Evolutionary conservation across 2,113 vertebrate species (phyloP).

Genomic region (Grantiella picta): DNA sequence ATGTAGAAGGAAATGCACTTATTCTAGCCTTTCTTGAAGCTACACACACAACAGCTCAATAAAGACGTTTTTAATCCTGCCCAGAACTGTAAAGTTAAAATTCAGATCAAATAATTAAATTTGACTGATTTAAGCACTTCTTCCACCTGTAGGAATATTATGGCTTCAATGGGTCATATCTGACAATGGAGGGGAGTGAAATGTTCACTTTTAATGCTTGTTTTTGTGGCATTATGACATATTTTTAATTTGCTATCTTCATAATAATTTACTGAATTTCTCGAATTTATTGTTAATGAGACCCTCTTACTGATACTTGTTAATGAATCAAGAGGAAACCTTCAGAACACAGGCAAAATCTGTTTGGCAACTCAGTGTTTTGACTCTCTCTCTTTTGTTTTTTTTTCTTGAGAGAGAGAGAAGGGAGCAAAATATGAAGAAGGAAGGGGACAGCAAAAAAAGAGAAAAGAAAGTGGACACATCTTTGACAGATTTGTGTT

Average conservation of each 20-base stretch:
- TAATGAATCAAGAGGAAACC: neutral
- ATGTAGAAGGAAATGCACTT: neutral
- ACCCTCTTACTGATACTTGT: neutral
- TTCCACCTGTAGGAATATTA: neutral
- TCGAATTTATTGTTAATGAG: neutral
- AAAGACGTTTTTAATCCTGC: neutral
- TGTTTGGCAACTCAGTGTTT: neutral
- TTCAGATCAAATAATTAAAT: neutral
- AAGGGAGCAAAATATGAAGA: neutral
- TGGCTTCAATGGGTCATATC: neutral
- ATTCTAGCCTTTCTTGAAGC: neutral
- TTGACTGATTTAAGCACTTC: neutral
- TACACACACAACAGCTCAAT: neutral
- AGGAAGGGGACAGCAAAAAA: neutral
- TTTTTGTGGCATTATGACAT: neutral
- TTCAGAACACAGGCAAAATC: neutral
- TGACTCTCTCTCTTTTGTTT: neutral
- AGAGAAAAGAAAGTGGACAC: neutral
- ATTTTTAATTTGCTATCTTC: neutral
- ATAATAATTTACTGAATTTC: neutral
- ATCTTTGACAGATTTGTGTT: neutral
- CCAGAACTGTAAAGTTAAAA: neutral
- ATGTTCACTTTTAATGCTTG: neutral
- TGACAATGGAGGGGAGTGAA: neutral
- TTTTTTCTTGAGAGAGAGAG: neutral